Evolutionary conservation across 2,797 vertebrate genomes (phyloP), one percentile per base, ranked within the genome.

Genomic region (Tenualosa ilisha): DNA sequence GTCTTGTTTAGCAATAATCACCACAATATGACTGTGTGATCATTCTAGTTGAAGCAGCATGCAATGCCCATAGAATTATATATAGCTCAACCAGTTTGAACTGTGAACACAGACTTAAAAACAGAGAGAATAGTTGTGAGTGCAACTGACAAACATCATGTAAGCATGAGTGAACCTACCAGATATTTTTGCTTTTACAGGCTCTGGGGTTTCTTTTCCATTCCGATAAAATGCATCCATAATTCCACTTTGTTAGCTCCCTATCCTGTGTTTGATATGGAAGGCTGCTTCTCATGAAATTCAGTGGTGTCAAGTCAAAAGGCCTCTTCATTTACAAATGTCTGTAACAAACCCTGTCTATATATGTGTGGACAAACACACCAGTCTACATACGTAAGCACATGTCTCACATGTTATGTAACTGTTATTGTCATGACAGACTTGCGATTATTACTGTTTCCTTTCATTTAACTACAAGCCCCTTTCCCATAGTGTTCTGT

Each of bases 161-260:
- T 46, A 46, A 7, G 20, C 15, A 20, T 20, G 0, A 86, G 54
- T 46, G 5, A 79, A 12, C 37, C 17, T 88, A 95, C 95, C 95
- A 92, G 93, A 93, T 0, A 96, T 88, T 8, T 95, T 92, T 11
- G 95, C 94, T 85, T 90, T 92, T 0, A 24, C 13, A 0, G 92
- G 92, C 85, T 95, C 93, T 0, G 93, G 93, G 0, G 85, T 91
- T 91, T 96, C 95, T 8, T 59, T 54, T 24, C 89, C 68, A 85
- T 87, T 89, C 54, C 84, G 84, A 51, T 83, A 89, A 56, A 89
- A 88, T 22, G 86, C 83, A 24, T 87, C 72, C 84, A 91, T 88
- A 63, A 81, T 63, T 46, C 20, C 17, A 37, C 37, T 46, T 46
- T 79, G 72, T 79, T 7, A 79, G 26, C n/a, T 24, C n/a, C 6